A percentile compares a stretch with the other conserved stretches of the same genome.
phyloP scores from a whole-genome alignment of 2,113 vertebrate species.

The Bubalus kerabau region DNA sequence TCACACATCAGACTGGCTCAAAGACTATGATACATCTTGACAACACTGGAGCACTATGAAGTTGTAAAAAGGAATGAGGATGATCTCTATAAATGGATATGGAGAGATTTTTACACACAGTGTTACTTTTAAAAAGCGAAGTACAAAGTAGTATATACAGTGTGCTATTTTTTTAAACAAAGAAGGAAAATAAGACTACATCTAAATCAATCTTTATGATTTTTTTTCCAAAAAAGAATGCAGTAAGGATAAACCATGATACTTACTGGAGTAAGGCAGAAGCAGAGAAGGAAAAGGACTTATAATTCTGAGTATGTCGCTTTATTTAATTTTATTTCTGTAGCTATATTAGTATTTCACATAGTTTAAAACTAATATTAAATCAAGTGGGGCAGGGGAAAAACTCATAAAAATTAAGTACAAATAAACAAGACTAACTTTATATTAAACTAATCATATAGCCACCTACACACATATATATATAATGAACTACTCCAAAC shows the following conservation, averaged over 20 bases:
- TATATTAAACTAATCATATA: not conserved
- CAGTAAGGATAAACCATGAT: not conserved
- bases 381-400: not conserved
- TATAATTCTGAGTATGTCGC: not conserved
- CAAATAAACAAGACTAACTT: not conserved
- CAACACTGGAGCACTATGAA: not conserved
- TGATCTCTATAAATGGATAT: not conserved
- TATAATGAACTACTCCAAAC: not conserved
- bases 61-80: not conserved
- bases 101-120: not conserved
- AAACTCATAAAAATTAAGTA: not conserved
- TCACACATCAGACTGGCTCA: not conserved
- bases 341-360: not conserved
- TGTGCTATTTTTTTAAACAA: not conserved
- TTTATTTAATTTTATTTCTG: not conserved
- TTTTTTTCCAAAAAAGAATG: not conserved
- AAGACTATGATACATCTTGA: not conserved
- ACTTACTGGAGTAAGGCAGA: not conserved
- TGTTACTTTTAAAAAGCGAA: not conserved
- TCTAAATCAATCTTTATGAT: not conserved
- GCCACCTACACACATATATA: not conserved
- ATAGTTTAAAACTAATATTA: not conserved
- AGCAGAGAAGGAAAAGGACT: not conserved
- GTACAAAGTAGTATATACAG: not conserved
- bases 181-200: not conserved